Evolutionary conservation across 2,888 invertebrate species (phyloP).

Genomic region (Julus scanicus): DNA sequence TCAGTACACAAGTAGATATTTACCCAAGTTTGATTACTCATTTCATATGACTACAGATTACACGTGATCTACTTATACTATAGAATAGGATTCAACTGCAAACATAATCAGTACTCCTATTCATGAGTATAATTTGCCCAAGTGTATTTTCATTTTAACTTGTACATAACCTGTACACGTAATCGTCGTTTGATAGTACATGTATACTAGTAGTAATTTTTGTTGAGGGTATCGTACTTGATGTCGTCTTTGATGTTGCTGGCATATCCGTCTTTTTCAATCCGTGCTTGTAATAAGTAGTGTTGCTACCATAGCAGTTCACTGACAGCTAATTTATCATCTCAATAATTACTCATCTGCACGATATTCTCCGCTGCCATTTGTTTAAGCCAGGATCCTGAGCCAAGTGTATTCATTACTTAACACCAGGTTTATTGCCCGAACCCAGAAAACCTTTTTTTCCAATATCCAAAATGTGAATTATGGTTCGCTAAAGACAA

Average conservation of each 20-base stretch:
- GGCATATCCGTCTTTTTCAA: neutral
- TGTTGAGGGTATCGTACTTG: no score
- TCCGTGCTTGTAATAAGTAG: neutral
- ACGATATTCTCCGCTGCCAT: constrained; percentile 15
- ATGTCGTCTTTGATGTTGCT: neutral
- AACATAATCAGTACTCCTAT: no score
- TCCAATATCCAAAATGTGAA: neutral
- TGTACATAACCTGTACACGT: no score
- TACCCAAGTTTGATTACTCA: no score
- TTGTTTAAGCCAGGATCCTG: neutral
- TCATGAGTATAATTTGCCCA: no score
- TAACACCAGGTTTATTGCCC: neutral
- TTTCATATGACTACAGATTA: no score
- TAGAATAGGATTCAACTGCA: no score
- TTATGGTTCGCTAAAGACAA: neutral
- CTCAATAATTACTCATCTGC: neutral
- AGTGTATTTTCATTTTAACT: no score
- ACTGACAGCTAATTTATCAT: constrained; percentile 35
- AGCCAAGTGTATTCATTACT: neutral
- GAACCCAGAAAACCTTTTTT: neutral
- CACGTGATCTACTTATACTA: no score
- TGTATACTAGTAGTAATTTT: no score
- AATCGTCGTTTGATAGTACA: no score
- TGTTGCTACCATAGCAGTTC: neutral
- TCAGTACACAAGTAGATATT: no score